A percentile compares a stretch with the other conserved stretches of the same genome.
Conservation (phyloP, 2,113 vertebrate genomes). For the Clarias gariepinus region DNA sequence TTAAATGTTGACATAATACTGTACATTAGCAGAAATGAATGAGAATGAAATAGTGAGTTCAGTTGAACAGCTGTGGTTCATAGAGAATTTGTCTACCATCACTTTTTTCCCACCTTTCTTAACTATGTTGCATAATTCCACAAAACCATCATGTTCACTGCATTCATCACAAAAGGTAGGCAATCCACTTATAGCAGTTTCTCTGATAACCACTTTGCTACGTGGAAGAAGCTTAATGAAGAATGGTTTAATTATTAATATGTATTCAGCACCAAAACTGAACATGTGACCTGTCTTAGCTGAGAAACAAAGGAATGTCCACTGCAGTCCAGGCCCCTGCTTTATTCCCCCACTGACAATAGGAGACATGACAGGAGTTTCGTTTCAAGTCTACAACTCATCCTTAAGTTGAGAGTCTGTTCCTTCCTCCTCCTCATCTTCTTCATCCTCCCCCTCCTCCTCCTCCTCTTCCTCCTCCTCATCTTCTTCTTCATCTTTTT, state of each 20-base stretch:
- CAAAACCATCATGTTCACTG: not conserved
- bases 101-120: not conserved
- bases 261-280: slow-evolving; percentile 46
- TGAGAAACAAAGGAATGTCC: slow-evolving; percentile 56
- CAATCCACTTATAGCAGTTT: not conserved
- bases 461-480: slow-evolving; percentile 57
- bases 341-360: slow-evolving; percentile 46
- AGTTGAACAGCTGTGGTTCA: slow-evolving; percentile 10
- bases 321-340: slow-evolving; percentile 54
- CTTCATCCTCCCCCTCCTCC: slow-evolving; percentile 52
- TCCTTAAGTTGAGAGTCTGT: slow-evolving; percentile 75
- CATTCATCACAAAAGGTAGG: not conserved
- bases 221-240: slow-evolving; percentile 48
- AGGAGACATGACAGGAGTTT: slow-evolving; percentile 51
- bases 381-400: slow-evolving; percentile 72
- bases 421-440: slow-evolving; percentile 64
- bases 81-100: not conserved
- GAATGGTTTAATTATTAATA: slow-evolving; percentile 52
- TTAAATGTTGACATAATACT: not conserved
- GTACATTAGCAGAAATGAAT: not conserved
- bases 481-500: slow-evolving; percentile 49
- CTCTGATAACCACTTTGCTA: not conserved
- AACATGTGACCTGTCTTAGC: slow-evolving; percentile 34
- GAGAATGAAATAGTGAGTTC: not conserved
- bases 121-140: slow-evolving; percentile 28